Conservation (phyloP, 2,888 invertebrate genomes). For the Thereva unica region DNA sequence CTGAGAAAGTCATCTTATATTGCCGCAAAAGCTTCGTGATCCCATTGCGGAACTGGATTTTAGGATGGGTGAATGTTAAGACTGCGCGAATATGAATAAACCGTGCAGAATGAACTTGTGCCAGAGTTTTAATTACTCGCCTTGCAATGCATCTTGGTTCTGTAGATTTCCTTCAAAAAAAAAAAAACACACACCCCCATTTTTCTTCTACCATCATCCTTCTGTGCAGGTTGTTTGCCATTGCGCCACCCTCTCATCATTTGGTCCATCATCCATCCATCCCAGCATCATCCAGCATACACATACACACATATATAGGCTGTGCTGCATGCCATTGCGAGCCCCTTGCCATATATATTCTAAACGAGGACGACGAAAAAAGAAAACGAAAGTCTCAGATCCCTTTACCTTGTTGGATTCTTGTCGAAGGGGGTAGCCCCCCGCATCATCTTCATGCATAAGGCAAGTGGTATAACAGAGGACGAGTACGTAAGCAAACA, state of each 20-base stretch:
- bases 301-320: background rate
- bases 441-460: conserved; percentile 1
- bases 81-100: conserved; percentile 35
- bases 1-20: conserved; percentile 34
- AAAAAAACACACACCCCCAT: background rate
- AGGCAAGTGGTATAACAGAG: conserved; percentile 21
- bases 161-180: conserved; percentile 33
- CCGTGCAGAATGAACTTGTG: conserved; percentile 37
- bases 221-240: conserved; percentile 4
- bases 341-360: conserved; percentile 28
- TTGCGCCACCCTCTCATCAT: conserved; percentile 3
- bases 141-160: conserved; percentile 34
- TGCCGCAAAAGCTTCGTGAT: conserved; percentile 18
- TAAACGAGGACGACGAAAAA: conserved; percentile 35
- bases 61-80: conserved; percentile 27
- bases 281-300: too few relatives aligned
- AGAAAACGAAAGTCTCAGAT: conserved; percentile 34
- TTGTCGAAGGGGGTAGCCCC: conserved; percentile 10
- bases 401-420: conserved; percentile 13
- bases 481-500: conserved; percentile 11
- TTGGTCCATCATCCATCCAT: background rate
- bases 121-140: conserved; percentile 33
- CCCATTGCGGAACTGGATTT: too few relatives aligned
- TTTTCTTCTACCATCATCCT: conserved; percentile 26
- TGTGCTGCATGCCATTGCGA: conserved; percentile 18